phyloP scores from a whole-genome alignment of 2,113 vertebrate species.

The Cyprinus carpio region DNA sequence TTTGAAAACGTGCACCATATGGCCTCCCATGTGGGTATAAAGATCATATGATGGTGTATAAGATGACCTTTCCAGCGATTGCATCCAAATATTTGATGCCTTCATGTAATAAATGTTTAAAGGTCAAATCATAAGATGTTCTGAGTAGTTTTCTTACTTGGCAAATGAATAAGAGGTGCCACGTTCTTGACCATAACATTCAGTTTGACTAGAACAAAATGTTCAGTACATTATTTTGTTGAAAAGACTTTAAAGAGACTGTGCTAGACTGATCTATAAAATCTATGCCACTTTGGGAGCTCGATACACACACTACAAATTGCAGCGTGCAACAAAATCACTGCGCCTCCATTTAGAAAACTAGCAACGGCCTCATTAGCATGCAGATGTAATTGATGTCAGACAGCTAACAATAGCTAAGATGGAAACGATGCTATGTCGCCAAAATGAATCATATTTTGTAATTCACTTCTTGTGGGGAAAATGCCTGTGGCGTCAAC shows the following conservation, averaged over 20 bases:
- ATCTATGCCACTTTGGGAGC: background rate
- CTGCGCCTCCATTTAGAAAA: background rate
- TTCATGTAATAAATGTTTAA: conserved; percentile 15
- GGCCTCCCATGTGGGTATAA: background rate
- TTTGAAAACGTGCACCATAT: background rate
- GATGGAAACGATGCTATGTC: background rate
- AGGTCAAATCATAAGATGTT: conserved; percentile 15
- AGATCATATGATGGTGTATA: background rate
- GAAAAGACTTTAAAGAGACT: background rate
- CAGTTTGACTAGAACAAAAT: background rate
- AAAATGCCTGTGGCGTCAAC: background rate
- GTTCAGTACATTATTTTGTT: background rate
- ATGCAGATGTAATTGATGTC: conserved; percentile 14
- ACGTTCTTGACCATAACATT: background rate
- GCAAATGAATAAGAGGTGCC: background rate
- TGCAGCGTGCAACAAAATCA: background rate
- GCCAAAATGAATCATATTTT: conserved; percentile 15
- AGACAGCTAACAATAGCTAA: background rate
- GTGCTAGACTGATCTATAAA: conserved; percentile 10
- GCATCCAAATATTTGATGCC: conserved; percentile 20
- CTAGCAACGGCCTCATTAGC: conserved; percentile 10
- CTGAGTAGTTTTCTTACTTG: background rate
- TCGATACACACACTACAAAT: background rate
- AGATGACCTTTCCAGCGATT: conserved; percentile 6
- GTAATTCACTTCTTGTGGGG: background rate